These are phyloP conservation scores for Drosophila limbata DNA, from an alignment of 2,888 invertebrate genomes.

Conservation along the genomic window DNA sequence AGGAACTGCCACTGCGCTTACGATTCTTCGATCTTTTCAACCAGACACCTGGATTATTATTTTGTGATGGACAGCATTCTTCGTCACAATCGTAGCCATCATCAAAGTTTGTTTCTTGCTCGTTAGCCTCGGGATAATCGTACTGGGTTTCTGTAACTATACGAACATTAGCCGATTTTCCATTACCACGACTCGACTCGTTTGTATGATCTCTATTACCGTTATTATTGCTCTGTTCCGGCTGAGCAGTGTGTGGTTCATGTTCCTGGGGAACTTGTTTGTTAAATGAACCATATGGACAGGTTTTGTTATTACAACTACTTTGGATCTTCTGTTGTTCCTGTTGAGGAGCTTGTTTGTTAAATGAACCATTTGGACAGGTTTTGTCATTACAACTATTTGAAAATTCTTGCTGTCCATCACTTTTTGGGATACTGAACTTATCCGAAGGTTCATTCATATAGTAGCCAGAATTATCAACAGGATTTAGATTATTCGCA, in stretches of 20 bases:
- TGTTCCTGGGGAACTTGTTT: not conserved
- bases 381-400: not conserved
- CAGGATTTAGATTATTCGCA: not conserved
- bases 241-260: not conserved
- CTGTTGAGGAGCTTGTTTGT: not conserved
- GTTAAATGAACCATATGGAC: not conserved
- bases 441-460: not conserved
- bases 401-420: not conserved
- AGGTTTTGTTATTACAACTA: not conserved
- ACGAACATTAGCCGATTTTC: not conserved
- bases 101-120: not conserved
- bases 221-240: not conserved
- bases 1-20: constrained; percentile 19
- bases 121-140: not conserved
- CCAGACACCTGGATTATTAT: not conserved
- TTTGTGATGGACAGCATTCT: not conserved
- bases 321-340: not conserved
- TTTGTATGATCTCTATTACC: not conserved
- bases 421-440: not conserved
- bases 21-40: constrained; percentile 5
- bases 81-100: not conserved
- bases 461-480: not conserved
- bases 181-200: not conserved
- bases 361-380: not conserved
- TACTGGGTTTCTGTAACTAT: not conserved